Conservation (phyloP, 2,888 invertebrate genomes). For the Andricus curvator region DNA sequence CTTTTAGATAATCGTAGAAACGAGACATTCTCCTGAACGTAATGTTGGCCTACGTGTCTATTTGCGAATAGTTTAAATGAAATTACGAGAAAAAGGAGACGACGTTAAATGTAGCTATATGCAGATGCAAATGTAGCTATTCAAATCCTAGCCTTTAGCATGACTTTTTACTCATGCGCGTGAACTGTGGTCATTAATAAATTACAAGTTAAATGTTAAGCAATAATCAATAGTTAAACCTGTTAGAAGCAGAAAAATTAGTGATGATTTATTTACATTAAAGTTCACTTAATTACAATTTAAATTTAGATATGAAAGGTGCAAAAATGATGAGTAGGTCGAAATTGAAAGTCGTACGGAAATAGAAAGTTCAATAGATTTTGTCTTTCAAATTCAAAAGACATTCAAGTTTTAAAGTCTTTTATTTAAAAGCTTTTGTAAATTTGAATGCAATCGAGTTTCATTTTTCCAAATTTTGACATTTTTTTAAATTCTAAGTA, state of each 20-base stretch:
- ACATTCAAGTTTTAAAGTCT: not conserved
- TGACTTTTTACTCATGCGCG: conserved; percentile 14
- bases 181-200: conserved; percentile 18
- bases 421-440: not conserved
- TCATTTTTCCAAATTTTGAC: not conserved
- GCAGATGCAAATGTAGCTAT: conserved; percentile 13
- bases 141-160: not conserved
- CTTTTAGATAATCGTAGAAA: conserved; percentile 32
- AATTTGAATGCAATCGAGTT: not conserved
- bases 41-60: not conserved
- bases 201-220: conserved; percentile 16
- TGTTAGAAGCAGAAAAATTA: not conserved
- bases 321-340: not conserved
- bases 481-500: too few species aligned
- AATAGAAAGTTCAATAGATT: not conserved
- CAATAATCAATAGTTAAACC: not conserved
- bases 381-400: too few species aligned
- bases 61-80: conserved; percentile 21
- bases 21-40: conserved; percentile 30
- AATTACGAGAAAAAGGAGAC: conserved; percentile 27
- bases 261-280: conserved; percentile 9
- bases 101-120: not conserved
- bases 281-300: not conserved
- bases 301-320: not conserved
- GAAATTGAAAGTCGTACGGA: not conserved